These are phyloP conservation scores for Phania funesta DNA, from an alignment of 2,888 invertebrate genomes.

Conservation along the genomic window DNA sequence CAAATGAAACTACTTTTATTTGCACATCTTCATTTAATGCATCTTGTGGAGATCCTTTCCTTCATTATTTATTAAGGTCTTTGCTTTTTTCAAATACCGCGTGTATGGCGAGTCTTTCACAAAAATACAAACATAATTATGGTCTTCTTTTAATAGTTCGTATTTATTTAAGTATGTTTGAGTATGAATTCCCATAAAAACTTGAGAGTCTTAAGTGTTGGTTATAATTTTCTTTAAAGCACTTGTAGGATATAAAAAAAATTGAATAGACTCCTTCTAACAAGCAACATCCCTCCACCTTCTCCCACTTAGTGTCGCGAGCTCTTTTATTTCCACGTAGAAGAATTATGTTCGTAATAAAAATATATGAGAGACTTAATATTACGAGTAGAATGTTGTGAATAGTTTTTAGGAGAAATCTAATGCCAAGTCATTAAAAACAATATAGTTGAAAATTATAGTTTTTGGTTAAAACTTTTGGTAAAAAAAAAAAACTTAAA, in stretches of 20 bases:
- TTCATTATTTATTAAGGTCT: not conserved
- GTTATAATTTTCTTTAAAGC: slow-evolving; percentile 30
- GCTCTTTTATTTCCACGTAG: not conserved
- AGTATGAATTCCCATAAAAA: slow-evolving; percentile 13
- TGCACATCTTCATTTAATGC: no score
- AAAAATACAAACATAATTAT: not conserved
- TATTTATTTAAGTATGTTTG: not conserved
- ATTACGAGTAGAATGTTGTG: slow-evolving; percentile 7
- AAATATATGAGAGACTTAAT: slow-evolving; percentile 18
- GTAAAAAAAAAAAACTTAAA: not conserved
- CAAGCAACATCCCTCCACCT: slow-evolving; percentile 11
- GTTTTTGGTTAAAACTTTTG: no score
- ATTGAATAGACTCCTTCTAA: not conserved
- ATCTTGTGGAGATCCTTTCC: no score
- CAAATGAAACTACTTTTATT: no score
- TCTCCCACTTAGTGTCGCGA: not conserved
- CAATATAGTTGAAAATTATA: slow-evolving; percentile 6
- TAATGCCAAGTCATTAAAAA: slow-evolving; percentile 10
- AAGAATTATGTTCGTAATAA: not conserved
- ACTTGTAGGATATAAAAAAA: slow-evolving; percentile 32
- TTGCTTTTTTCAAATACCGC: no score
- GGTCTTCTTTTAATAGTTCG: not conserved
- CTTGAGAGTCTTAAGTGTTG: slow-evolving; percentile 26
- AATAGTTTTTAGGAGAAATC: not conserved
- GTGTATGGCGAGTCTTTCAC: not conserved